phyloP scores from a whole-genome alignment of 2,113 vertebrate genomes.

The Coregonus clupeaformis region DNA sequence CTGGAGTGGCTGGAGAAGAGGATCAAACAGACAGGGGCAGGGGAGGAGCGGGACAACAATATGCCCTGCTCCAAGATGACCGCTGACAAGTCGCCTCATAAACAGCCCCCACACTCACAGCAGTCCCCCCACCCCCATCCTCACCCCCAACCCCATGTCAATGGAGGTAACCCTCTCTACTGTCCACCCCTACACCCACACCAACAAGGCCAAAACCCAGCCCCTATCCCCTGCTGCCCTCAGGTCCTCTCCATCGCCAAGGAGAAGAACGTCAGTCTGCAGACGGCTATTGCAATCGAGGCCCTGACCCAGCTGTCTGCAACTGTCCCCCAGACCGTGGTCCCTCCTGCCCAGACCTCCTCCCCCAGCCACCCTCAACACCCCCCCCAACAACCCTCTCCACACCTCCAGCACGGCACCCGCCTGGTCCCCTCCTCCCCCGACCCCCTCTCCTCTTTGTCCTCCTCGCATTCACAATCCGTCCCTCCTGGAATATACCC shows the following conservation, averaged over 20 bases:
- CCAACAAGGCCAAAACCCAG: slow-evolving; percentile 22
- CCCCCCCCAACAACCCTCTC: slow-evolving; percentile 27
- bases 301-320: slow-evolving; percentile 92
- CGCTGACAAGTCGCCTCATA: slow-evolving; percentile 2
- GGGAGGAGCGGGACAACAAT: slow-evolving; percentile 58
- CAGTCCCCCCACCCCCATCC: slow-evolving; percentile 22
- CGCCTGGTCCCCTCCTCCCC: slow-evolving; percentile 41
- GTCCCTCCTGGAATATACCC: slow-evolving; percentile 65
- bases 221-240: slow-evolving; percentile 83
- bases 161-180: slow-evolving; percentile 52
- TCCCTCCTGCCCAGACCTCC: slow-evolving; percentile 48
- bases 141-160: slow-evolving; percentile 54
- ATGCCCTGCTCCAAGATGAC: slow-evolving; percentile 48
- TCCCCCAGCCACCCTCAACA: no score
- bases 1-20: slow-evolving; percentile 97
- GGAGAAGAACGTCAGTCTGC: slow-evolving; percentile 94
- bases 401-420: slow-evolving; percentile 54
- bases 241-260: slow-evolving; percentile 91
- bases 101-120: not conserved
- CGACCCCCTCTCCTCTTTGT: slow-evolving; percentile 16
- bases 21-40: slow-evolving; percentile 80
- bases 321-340: slow-evolving; percentile 72
- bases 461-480: slow-evolving; percentile 69
- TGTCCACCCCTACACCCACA: slow-evolving; percentile 38
- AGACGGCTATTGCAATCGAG: slow-evolving; percentile 95